phyloP scores from a whole-genome alignment of 2,113 vertebrate species.

The Casuarius casuarius region DNA sequence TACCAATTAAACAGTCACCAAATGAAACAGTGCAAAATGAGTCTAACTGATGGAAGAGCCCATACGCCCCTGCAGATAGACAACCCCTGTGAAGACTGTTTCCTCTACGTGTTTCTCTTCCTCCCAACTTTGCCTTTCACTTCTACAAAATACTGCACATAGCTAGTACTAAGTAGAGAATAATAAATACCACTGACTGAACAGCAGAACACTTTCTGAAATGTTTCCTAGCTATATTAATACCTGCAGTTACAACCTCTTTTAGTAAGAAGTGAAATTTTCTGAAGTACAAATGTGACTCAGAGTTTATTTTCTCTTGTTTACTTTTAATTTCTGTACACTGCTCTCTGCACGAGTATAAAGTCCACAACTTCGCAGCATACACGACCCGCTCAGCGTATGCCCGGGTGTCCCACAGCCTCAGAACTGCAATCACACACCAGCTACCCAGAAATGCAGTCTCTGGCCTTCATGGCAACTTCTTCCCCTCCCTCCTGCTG shows the following conservation, averaged over 20 bases:
- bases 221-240: no score
- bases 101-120: no score
- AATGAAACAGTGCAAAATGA: neutral
- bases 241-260: neutral
- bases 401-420: fast-evolving
- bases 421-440: fast-evolving
- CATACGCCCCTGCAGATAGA: neutral
- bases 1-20: neutral
- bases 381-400: fast-evolving
- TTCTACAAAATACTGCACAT: neutral
- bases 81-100: no score
- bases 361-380: fast-evolving
- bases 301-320: neutral
- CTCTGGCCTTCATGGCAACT: neutral
- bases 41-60: neutral
- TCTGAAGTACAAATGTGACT: neutral
- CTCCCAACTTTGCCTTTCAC: neutral
- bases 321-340: neutral
- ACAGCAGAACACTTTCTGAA: neutral
- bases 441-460: fast-evolving
- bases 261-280: neutral
- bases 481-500: neutral
- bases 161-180: neutral
- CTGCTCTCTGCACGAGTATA: fast-evolving
- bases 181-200: neutral